phyloP scores from a whole-genome alignment of 2,797 vertebrate species.

The Tachyglossus aculeatus region DNA sequence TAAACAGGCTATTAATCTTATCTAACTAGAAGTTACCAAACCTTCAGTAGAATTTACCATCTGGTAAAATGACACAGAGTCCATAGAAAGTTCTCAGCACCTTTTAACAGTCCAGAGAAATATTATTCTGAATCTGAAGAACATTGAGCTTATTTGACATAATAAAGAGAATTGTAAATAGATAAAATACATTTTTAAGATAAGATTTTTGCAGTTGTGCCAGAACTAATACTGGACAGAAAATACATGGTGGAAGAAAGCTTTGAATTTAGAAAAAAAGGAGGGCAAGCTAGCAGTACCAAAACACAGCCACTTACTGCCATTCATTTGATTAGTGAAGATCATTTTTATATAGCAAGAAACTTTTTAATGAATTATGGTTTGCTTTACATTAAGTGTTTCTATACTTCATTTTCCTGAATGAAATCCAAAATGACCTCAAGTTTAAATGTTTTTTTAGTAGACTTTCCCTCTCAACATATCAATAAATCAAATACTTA shows the following conservation, averaged over 20 bases:
- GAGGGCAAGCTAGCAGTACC: neutral
- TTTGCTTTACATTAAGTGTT: conserved; percentile 13
- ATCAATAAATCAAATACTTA: neutral
- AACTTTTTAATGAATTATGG: neutral
- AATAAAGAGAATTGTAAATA: neutral
- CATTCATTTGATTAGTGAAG: neutral
- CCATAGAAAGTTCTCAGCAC: neutral
- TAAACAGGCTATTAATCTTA: too few relatives aligned
- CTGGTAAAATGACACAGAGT: neutral
- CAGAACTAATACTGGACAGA: neutral
- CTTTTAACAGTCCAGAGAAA: too few relatives aligned
- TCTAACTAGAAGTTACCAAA: too few relatives aligned
- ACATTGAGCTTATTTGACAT: too few relatives aligned
- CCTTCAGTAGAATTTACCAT: too few relatives aligned
- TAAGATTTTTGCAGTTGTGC: neutral
- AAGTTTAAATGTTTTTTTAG: neutral
- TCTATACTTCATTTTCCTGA: neutral
- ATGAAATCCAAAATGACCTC: neutral
- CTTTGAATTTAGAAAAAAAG: neutral
- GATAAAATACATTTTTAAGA: neutral
- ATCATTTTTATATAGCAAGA: neutral
- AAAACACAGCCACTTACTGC: neutral
- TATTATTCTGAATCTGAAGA: too few relatives aligned
- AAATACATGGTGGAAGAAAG: neutral
- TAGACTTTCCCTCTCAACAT: neutral